Conservation (phyloP, 2,797 vertebrate genomes). For the Chelmon rostratus region DNA sequence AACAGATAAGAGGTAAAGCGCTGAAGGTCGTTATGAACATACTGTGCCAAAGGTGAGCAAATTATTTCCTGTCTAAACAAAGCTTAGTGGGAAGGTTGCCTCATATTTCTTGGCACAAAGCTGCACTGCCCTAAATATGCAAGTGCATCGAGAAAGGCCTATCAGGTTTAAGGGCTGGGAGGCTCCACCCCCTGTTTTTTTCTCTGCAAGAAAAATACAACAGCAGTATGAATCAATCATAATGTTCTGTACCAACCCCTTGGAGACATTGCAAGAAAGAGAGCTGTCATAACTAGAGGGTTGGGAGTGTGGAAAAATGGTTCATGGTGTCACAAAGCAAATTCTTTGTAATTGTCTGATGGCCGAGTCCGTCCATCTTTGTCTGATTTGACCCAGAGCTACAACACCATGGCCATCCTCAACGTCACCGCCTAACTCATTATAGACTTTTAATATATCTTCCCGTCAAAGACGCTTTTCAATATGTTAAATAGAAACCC, state of each 20-base stretch:
- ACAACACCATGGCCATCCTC: constrained; percentile 74
- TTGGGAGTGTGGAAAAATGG: constrained; percentile 78
- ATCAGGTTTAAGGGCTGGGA: constrained; percentile 63
- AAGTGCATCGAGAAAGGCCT: constrained; percentile 53
- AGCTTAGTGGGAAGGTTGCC: constrained; percentile 57
- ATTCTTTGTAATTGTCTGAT: constrained; percentile 82
- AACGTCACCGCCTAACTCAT: constrained; percentile 80
- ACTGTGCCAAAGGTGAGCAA: constrained; percentile 61
- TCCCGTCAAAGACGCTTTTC: constrained; percentile 85
- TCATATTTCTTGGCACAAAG: constrained; percentile 62
- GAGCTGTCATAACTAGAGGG: constrained; percentile 83
- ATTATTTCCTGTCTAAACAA: constrained; percentile 55
- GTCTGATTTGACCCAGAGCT: constrained; percentile 85
- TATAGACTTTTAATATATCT: constrained; percentile 87
- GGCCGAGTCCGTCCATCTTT: constrained; percentile 81
- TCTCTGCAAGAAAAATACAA: constrained; percentile 78
- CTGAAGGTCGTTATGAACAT: constrained; percentile 58
- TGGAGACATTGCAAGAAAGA: constrained; percentile 79
- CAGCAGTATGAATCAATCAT: constrained; percentile 83
- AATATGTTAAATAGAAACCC: constrained; percentile 87
- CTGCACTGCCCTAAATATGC: constrained; percentile 75
- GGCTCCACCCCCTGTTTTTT: constrained; percentile 59
- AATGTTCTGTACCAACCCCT: constrained; percentile 79
- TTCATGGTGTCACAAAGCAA: constrained; percentile 82
- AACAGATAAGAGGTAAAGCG: constrained; percentile 28